Evolutionary conservation across 2,888 invertebrate genomes (phyloP), one percentile per base, ranked within the genome.

Genomic region (Cataglyphis livida): DNA sequence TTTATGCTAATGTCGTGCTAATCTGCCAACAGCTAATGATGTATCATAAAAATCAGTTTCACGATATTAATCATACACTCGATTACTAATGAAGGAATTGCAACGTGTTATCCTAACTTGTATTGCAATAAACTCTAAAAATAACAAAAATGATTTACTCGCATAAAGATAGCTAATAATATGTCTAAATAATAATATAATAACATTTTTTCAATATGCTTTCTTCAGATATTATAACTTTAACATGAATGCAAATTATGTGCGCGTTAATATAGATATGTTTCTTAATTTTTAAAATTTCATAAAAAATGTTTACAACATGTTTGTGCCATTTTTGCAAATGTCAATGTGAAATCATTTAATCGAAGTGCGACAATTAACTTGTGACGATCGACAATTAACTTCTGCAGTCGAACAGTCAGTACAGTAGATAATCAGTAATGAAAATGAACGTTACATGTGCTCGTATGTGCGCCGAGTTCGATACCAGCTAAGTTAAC

Each of bases 401-500:
- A 68, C 59, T n/a, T 51, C 44, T 68, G 15, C n/a, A 59, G 68
- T 59, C 44, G 44, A 79, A 70, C n/a, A 70, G 59, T 70, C 78
- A 59, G 35, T 44, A 78, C 32, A 7, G 59, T 59, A 44, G 59
- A 79, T 59, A 70, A 79, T 61, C 78, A 59, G 78, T 68, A 79
- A 79, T 79, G 70, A 79, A 79, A 79, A 79, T 79, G 70, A 70
- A 64, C 51, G 51, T 74, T 81, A 64, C 61, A 62, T 62, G 71
- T 59, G 35, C 35, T 32, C 44, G 48, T 64, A 59, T 28, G 44
- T 78, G 79, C 81, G 32, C 68, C 38, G 54, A 57, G 81, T 81
- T 78, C 81, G 84, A 86, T 81, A 48, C 66, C 76, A 86, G 90
- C 90, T 89, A 86, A 85, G 83, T 83, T 81, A 81, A 73, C 81